Evolutionary conservation across 1,140 invertebrate species (phyloP).

Genomic region (Calycopis cecrops): DNA sequence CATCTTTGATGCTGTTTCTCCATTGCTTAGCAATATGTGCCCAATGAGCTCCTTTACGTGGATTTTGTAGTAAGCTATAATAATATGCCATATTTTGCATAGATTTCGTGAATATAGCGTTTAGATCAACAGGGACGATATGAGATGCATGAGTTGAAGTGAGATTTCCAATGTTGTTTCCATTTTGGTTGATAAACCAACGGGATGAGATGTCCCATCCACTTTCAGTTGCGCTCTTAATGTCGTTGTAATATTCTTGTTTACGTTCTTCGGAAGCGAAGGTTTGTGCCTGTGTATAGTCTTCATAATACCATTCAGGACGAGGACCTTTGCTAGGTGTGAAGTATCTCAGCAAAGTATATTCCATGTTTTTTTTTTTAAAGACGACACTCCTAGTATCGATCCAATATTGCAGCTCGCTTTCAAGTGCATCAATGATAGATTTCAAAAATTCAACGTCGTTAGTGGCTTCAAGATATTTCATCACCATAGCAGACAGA

Average conservation of each 20-base stretch:
- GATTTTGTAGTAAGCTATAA: conserved; percentile 42
- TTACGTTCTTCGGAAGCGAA: conserved; percentile 62
- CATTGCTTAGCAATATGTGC: conserved; percentile 77
- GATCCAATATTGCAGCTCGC: conserved; percentile 82
- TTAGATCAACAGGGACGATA: conserved; percentile 15
- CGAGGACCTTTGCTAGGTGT: conserved; percentile 80
- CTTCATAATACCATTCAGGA: conserved; percentile 86
- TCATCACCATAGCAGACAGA: conserved; percentile 85
- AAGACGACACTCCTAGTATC: conserved; percentile 75
- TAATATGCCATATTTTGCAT: conserved; percentile 16
- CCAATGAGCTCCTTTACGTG: conserved; percentile 44
- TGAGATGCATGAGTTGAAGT: not conserved
- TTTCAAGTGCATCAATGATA: conserved; percentile 78
- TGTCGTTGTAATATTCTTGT: conserved; percentile 25
- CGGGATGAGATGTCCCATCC: conserved; percentile 16
- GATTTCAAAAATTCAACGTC: conserved; percentile 80
- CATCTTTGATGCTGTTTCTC: conserved; percentile 75
- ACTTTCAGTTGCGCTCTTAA: conserved; percentile 14
- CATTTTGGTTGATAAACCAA: conserved; percentile 14
- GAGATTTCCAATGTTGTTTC: conserved; percentile 12
- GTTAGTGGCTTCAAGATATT: conserved; percentile 80
- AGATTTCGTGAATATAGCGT: conserved; percentile 10
- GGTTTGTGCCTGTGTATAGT: conserved; percentile 55
- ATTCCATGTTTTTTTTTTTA: conserved; percentile 69
- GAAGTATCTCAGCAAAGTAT: conserved; percentile 76